These are phyloP conservation scores for Myrmecobius fasciatus DNA, from an alignment of 2,113 vertebrate species.

Conservation along the genomic window DNA sequence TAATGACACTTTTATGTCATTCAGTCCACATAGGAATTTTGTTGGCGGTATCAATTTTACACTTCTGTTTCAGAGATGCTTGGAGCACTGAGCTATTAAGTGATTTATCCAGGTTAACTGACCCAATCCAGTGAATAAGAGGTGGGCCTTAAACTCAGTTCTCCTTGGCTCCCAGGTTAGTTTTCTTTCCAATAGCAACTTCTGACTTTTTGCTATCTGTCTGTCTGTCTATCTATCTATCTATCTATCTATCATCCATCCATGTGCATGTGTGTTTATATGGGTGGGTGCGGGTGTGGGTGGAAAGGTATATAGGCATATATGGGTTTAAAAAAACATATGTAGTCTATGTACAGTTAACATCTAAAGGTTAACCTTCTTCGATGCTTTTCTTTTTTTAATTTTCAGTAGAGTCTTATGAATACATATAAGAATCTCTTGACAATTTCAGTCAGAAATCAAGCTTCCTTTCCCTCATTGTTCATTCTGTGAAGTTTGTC, in stretches of 20 bases:
- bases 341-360: not conserved
- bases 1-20: not conserved
- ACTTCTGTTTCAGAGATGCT: not conserved
- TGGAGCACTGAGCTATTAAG: not conserved
- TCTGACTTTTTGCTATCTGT: not conserved
- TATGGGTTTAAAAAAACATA: not conserved
- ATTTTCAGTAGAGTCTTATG: constrained; percentile 51
- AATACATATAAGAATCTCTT: constrained; percentile 59
- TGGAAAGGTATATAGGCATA: not conserved
- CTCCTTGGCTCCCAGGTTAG: not conserved
- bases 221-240: not conserved
- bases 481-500: constrained; percentile 77
- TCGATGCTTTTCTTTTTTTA: constrained; percentile 48
- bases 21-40: not conserved
- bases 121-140: not conserved
- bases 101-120: not conserved
- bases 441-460: constrained; percentile 72
- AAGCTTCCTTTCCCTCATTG: constrained; percentile 56
- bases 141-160: not conserved
- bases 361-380: constrained; percentile 24
- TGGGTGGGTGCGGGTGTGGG: no score
- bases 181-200: not conserved
- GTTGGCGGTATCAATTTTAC: not conserved
- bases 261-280: no score
- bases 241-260: no score